phyloP scores from a whole-genome alignment of 2,797 vertebrate species.

The Hypotaenidia okinawae region DNA sequence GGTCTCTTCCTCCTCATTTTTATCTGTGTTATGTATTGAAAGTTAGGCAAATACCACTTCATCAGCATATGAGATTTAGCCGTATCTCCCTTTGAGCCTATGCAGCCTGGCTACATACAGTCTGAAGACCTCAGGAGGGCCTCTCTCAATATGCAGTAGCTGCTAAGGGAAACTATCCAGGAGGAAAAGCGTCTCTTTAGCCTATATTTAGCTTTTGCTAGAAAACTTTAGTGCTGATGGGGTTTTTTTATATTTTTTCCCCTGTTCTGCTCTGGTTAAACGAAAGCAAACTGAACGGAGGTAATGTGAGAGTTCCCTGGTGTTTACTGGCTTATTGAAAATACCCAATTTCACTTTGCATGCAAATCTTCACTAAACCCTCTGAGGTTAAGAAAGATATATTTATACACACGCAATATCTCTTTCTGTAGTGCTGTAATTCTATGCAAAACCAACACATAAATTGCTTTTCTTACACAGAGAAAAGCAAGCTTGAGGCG shows the following conservation, averaged over 20 bases:
- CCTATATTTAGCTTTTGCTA: neutral
- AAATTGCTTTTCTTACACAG: neutral
- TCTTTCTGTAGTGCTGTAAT: neutral
- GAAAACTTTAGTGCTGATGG: neutral
- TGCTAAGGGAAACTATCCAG: neutral
- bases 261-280: neutral
- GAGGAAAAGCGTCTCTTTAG: neutral
- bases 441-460: neutral
- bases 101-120: neutral
- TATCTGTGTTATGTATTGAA: neutral
- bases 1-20: neutral
- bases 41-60: neutral
- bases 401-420: neutral
- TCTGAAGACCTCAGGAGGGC: neutral
- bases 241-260: neutral
- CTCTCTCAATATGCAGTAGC: neutral
- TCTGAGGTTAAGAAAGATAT: neutral
- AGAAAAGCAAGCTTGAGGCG: conserved; percentile 6
- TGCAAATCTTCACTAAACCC: neutral
- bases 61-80: neutral
- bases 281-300: neutral
- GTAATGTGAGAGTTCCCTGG: neutral
- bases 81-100: neutral
- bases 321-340: neutral
- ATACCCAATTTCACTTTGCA: neutral